Evolutionary conservation across 2,113 vertebrate species (phyloP), one percentile per base, ranked within the genome.

Genomic region (Scytalopus superciliaris): DNA sequence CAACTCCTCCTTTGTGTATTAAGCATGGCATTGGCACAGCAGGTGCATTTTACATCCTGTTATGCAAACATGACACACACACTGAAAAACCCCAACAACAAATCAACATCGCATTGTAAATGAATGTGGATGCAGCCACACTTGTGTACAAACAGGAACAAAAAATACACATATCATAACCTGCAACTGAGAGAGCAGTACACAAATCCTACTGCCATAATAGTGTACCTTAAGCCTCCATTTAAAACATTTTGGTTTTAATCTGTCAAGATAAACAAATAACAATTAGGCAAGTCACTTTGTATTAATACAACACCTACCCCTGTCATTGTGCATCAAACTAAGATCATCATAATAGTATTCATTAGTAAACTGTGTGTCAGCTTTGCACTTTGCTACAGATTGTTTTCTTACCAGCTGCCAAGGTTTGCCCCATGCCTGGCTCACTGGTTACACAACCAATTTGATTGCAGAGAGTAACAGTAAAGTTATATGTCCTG

Each of bases 401-500:
- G 88, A 74, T 53, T 70, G 64, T 30, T 75, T 66, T 69, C 97
- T 98, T 98, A 99, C 99, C 99, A 97, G 99, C 97, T 93, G 98
- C 98, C 84, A 98, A 97, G 7, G 99, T 99, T 77, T 93, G 97
- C 78, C 98, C 99, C 52, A 84, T 56, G 94, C 97, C 97, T 2
- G 98, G 96, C 67, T 96, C 89, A 82, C 99, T 99, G 93, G 97
- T 98, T 40, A 98, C 95, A 90, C 99, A 99, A 9, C 98, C 99
- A 30, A 97, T 70, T 79, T 96, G 98, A 92, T 99, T 99, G 97
- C 99, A 99, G 91, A 99, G 90, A 27, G 98, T 98, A 63, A 99
- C 40, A 39, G 98, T 98, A 33, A 99, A 99, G 95, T 94, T 97
- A 92, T 99, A 99, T 1, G 33, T 85, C 30, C 91, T 95, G 79